Evolutionary conservation across 2,888 invertebrate species (phyloP).

Genomic region (Cerceris rybyensis): DNA sequence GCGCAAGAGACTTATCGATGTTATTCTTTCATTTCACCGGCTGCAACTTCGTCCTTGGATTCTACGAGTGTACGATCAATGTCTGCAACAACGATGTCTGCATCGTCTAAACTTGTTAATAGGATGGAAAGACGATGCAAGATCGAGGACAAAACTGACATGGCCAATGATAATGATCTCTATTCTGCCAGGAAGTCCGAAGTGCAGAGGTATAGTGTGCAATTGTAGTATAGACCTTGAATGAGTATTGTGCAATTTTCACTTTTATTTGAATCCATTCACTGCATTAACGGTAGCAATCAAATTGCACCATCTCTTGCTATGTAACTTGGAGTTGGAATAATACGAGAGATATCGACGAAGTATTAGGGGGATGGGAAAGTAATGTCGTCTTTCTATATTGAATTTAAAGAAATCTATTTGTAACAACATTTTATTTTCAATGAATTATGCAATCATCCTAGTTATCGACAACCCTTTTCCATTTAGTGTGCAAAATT

Average conservation of each 20-base stretch:
- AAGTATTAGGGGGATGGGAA: too few species aligned
- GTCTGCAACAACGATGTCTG: too few species aligned
- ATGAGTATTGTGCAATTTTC: background rate
- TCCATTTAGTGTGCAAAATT: too few species aligned
- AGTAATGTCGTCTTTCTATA: too few species aligned
- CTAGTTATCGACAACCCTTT: too few species aligned
- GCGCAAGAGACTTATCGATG: slow-evolving; percentile 69
- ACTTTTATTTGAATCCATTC: background rate
- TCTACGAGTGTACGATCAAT: slow-evolving; percentile 33
- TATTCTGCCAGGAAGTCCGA: slow-evolving; percentile 19
- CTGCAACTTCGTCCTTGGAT: slow-evolving; percentile 47
- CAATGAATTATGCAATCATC: too few species aligned
- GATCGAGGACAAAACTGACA: slow-evolving; percentile 44
- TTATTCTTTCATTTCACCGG: slow-evolving; percentile 57
- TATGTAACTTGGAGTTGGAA: too few species aligned
- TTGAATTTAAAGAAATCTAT: too few species aligned
- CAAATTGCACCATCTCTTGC: too few species aligned
- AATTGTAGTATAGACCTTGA: background rate
- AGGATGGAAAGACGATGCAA: slow-evolving; percentile 61
- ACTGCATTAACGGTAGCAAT: too few species aligned
- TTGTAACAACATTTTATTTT: too few species aligned
- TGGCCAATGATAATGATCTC: slow-evolving; percentile 1
- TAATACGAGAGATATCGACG: too few species aligned
- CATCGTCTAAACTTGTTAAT: slow-evolving; percentile 47
- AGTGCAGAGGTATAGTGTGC: slow-evolving; percentile 57